These are phyloP conservation scores for Ariolimax columbianus DNA, from an alignment of 2,888 invertebrate genomes.

Conservation along the genomic window DNA sequence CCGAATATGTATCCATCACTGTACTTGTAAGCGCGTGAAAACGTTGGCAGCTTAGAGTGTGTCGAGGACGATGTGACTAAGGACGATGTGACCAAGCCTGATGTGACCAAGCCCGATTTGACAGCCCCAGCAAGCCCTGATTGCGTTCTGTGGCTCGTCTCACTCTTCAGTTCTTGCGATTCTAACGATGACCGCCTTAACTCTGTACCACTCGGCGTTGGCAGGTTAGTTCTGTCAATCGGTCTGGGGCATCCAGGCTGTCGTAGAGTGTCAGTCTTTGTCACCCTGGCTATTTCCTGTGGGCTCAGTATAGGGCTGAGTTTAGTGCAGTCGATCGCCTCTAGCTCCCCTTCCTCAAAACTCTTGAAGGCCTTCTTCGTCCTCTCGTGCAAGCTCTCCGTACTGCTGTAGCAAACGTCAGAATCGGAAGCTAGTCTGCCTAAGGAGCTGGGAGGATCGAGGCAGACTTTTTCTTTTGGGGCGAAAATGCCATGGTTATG, in stretches of 20 bases:
- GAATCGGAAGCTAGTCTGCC: conserved; percentile 38
- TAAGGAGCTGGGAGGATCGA: conserved; percentile 52
- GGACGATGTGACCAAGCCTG: neutral
- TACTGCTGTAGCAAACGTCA: conserved; percentile 46
- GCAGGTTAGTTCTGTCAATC: neutral
- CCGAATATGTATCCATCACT: conserved; percentile 2
- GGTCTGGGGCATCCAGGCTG: neutral
- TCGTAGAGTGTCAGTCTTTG: neutral
- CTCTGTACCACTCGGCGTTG: neutral
- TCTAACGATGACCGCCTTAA: conserved; percentile 6
- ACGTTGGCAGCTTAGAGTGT: conserved; percentile 40
- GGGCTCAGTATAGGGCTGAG: conserved; percentile 36
- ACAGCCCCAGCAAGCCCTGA: conserved; percentile 14
- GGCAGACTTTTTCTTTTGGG: conserved; percentile 82
- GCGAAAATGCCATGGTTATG: conserved; percentile 84
- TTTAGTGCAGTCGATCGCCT: conserved; percentile 45
- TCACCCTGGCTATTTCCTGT: neutral
- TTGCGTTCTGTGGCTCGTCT: neutral
- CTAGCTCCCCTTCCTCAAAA: conserved; percentile 46
- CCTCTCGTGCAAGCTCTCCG: conserved; percentile 43
- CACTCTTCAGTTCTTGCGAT: neutral
- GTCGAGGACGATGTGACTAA: neutral
- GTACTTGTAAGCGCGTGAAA: conserved; percentile 34
- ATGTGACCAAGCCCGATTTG: neutral
- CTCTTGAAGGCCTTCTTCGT: conserved; percentile 42